Percentiles rank a stretch among this genome's conserved stretches.
Evolutionary conservation across 2,113 vertebrate species (phyloP).

Genomic region (Thymallus thymallus): DNA sequence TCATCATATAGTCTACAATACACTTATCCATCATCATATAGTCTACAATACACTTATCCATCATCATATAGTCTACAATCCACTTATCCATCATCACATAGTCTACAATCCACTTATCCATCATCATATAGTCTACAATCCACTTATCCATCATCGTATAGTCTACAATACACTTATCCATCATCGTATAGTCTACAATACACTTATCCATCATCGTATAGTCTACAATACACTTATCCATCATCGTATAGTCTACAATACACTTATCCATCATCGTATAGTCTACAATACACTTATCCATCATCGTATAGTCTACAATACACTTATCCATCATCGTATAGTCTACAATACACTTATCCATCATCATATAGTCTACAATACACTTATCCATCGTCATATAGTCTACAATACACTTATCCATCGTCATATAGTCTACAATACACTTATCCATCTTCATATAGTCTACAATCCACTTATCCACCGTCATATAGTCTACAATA

Average conservation of each 20-base stretch:
- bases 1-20: neutral
- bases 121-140: neutral
- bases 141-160: conserved; percentile 12
- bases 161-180: conserved; percentile 11
- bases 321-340: conserved; percentile 12
- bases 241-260: neutral
- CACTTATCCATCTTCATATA: conserved; percentile 11
- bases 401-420: conserved; percentile 11
- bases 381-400: conserved; percentile 11
- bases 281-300: conserved; percentile 11
- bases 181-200: neutral
- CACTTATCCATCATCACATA: conserved; percentile 12
- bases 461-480: conserved; percentile 12
- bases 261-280: conserved; percentile 12
- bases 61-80: neutral
- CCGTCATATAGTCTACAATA: neutral
- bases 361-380: neutral
- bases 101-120: conserved; percentile 12
- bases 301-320: neutral
- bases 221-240: conserved; percentile 11
- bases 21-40: conserved; percentile 12
- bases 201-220: conserved; percentile 12
- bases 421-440: neutral
- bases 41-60: conserved; percentile 11
- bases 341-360: conserved; percentile 11